Base-by-base conservation (phyloP, 2,888 invertebrate species). In the Sminthurinus aureus region DNA sequence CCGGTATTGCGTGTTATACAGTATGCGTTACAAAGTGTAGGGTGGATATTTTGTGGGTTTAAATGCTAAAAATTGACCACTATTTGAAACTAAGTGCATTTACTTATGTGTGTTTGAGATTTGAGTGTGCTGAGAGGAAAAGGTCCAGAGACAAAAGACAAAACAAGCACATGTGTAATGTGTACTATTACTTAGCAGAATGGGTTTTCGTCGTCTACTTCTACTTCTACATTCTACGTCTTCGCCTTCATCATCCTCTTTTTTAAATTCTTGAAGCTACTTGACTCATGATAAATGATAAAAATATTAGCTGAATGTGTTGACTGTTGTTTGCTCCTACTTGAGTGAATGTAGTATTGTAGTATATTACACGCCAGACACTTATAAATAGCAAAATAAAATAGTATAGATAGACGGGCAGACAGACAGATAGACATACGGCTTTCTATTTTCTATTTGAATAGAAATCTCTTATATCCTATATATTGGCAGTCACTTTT, bases 401-500 rank as follows among this genome's bases (percentile, higher is more conserved):
- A n/a, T n/a, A n/a, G n/a, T n/a, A n/a, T n/a, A n/a, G n/a, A 4
- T 38, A 38, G 38, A 38, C 38, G 38, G 38, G 6, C 38, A 38
- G 38, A 38, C 1, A 38, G 38, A 38, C 38, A 38, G 38, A 38
- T 6, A 38, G 38, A 38, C 38, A 38, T 4, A 6, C 3, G 6
- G 38, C n/a, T n/a, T n/a, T 38, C 38, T 38, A 38, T n/a, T n/a
- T n/a, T n/a, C 38, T 38, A 38, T 22, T 22, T n/a, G 50, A 79
- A 24, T n/a, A 24, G 6, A 38, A 38, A 6, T 38, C 38, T 6
- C 38, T 38, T 38, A n/a, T n/a, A n/a, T n/a, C n/a, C 6, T 64
- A 51, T 50, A n/a, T 81, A 81, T 81, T 81, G 81, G 81, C 81
- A 81, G 81, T 73, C 75, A 64, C 81, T 74, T 81, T 81, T 81